Percentiles rank a stretch among this genome's conserved stretches.
Conservation (phyloP, 2,888 invertebrate genomes). For the Microchrysa polita region DNA sequence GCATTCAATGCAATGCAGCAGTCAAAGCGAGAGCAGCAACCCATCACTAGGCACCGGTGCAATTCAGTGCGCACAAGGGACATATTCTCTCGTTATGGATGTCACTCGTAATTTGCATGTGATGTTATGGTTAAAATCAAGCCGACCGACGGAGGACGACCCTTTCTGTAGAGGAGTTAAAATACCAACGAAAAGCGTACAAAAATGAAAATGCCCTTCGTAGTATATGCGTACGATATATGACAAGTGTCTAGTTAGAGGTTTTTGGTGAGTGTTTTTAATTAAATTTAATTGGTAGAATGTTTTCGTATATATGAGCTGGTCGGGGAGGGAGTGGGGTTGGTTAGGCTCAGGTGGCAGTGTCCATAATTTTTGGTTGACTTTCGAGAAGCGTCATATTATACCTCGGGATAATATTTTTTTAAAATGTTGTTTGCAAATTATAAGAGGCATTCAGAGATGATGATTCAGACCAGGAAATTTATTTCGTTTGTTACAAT, state of each 20-base stretch:
- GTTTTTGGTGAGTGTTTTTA: slow-evolving; percentile 41
- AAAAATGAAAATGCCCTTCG: not conserved
- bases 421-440: too few species aligned
- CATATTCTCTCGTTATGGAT: not conserved
- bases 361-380: too few species aligned
- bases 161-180: not conserved
- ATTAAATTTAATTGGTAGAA: slow-evolving; percentile 38
- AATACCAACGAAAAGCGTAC: not conserved
- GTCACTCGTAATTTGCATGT: slow-evolving; percentile 35
- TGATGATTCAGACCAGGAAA: too few species aligned
- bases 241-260: slow-evolving; percentile 41
- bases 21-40: slow-evolving; percentile 11
- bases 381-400: too few species aligned
- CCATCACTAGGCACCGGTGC: not conserved
- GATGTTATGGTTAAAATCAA: slow-evolving; percentile 35
- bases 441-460: too few species aligned
- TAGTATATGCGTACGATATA: not conserved
- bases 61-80: not conserved
- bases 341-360: too few species aligned
- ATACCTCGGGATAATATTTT: too few species aligned
- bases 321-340: too few species aligned
- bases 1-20: not conserved
- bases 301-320: not conserved
- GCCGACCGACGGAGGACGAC: too few species aligned
- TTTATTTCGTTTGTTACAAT: too few species aligned